Evolutionary conservation across 2,888 invertebrate genomes (phyloP), one percentile per base, ranked within the genome.

Genomic region (Ennomos quercinarius): DNA sequence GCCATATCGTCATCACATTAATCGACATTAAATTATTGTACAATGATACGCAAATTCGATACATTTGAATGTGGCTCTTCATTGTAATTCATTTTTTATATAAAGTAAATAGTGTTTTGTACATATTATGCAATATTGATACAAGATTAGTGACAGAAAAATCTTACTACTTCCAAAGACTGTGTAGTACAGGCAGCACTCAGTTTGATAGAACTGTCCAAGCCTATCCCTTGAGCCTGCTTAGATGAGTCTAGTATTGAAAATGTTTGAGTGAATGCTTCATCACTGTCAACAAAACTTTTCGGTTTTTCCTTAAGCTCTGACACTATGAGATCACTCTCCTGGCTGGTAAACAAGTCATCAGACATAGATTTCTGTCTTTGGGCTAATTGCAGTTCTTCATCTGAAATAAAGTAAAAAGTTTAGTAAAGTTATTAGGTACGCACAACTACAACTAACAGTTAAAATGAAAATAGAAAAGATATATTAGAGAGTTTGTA

Each of bases 311-410:
- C 55, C 52, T 59, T 72, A 8, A 47, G 55, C 53, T 61, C 63
- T 0, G 65, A 55, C 13, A 58, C 51, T 10, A 66, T 42, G 38
- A 61, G 38, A 17, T 54, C 56, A 62, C 75, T 83, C 51, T 81
- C 82, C 72, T 87, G 87, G 42, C 84, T 88, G 9, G 80, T 74
- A 56, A 89, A 88, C 39, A 89, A 63, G 34, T 90, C 88, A 46
- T 86, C 86, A 35, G 89, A 86, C 12, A 54, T 64, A 0, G 83
- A 81, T 64, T 80, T 80, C 10, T 80, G 80, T 50, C 68, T 71
- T 70, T 91, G 90, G 9, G 88, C 90, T 59, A 87, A 67, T 61
- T 84, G 86, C 13, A 90, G 64, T 57, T 83, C 82, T 35, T 87
- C 87, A 80, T 89, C 90, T 89, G 76, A 36, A 87, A 83, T 35